Evolutionary conservation across 92 coral and sea anemone genomes (phyloP).

Genomic region (Heteractis magnifica): DNA sequence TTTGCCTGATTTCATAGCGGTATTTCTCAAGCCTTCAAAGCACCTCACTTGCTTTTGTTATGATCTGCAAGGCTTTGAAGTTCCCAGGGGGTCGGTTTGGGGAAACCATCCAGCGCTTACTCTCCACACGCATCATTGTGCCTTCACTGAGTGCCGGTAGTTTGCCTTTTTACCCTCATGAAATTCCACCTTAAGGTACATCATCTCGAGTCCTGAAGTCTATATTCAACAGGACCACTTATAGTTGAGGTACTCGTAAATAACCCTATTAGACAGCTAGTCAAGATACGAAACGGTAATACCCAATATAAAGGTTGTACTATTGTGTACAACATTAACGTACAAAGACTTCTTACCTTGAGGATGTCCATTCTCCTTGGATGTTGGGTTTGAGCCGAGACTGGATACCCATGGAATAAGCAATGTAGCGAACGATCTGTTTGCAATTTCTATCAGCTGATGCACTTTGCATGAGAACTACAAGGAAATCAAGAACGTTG

Average conservation of each 20-base stretch:
- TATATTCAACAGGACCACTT: slow-evolving; percentile 14
- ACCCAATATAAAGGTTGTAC: not conserved
- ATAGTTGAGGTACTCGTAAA: not conserved
- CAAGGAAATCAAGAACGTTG: slow-evolving; percentile 14
- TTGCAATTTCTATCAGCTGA: slow-evolving; percentile 58
- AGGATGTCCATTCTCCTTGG: slow-evolving; percentile 75
- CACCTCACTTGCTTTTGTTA: not conserved
- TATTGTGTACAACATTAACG: not conserved
- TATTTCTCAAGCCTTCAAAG: not conserved
- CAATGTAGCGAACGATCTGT: slow-evolving; percentile 47
- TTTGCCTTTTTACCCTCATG: not conserved
- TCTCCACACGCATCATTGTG: not conserved
- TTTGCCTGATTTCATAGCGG: slow-evolving; percentile 1
- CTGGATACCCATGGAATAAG: slow-evolving; percentile 59
- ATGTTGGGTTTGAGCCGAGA: slow-evolving; percentile 48
- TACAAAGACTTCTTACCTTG: slow-evolving; percentile 43
- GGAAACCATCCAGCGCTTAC: not conserved
- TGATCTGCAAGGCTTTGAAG: not conserved
- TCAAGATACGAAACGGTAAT: slow-evolving; percentile 6
- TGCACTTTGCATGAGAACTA: slow-evolving; percentile 37
- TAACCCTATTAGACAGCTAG: not conserved
- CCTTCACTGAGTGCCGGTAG: not conserved
- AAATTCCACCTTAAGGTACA: not conserved
- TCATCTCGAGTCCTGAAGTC: not conserved
- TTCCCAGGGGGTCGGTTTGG: slow-evolving; percentile 37